phyloP scores from a whole-genome alignment of 1,140 invertebrate species.

The Manduca sexta region DNA sequence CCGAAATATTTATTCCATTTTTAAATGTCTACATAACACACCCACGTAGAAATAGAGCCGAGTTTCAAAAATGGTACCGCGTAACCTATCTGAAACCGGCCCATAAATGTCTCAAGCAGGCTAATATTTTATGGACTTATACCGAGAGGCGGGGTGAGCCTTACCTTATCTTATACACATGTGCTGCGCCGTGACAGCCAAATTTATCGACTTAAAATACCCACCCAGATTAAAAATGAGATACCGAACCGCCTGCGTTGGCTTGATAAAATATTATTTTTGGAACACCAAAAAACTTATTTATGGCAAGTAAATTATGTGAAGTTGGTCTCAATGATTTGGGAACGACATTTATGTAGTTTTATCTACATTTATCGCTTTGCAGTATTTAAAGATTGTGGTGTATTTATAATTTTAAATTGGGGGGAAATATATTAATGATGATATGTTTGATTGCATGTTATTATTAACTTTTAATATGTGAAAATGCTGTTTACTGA shows the following conservation, averaged over 20 bases:
- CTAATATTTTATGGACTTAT: conserved; percentile 67
- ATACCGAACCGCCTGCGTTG: conserved; percentile 24
- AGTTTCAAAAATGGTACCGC: conserved; percentile 52
- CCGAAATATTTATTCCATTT: too few relatives aligned
- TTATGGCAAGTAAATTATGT: conserved; percentile 22
- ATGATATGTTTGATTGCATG: too few relatives aligned
- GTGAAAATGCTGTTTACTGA: too few relatives aligned
- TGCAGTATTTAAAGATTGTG: background rate
- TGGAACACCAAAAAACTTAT: conserved; percentile 7
- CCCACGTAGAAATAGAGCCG: conserved; percentile 8
- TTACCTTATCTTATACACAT: conserved; percentile 57
- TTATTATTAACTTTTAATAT: too few relatives aligned
- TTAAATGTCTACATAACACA: too few relatives aligned
- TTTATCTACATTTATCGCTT: background rate
- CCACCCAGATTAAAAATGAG: conserved; percentile 57
- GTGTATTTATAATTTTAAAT: too few relatives aligned
- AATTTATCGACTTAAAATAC: conserved; percentile 69
- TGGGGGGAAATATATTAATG: too few relatives aligned
- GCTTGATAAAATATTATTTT: conserved; percentile 40
- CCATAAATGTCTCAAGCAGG: conserved; percentile 62
- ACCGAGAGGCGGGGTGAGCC: conserved; percentile 36
- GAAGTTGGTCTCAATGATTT: conserved; percentile 4
- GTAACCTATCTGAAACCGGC: conserved; percentile 58
- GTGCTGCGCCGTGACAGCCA: conserved; percentile 60
- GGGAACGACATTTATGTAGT: conserved; percentile 6